phyloP scores from a whole-genome alignment of 2,797 vertebrate genomes.

The Momotus momota region DNA sequence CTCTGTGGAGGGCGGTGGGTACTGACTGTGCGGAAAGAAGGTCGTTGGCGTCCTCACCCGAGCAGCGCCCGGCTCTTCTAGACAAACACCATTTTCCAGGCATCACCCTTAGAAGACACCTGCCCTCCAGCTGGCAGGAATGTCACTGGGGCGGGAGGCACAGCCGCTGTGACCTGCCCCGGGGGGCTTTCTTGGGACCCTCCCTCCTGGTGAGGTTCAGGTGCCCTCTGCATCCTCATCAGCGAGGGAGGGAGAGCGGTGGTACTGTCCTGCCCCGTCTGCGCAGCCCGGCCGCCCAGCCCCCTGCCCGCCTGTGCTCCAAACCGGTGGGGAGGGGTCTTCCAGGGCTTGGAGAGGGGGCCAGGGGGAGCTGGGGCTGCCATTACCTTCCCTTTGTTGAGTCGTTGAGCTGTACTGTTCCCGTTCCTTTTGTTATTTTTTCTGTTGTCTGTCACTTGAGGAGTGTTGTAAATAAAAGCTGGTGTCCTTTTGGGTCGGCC shows the following conservation, averaged over 20 bases:
- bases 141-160: rapidly evolving
- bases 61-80: rapidly evolving
- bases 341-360: neutral
- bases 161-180: rapidly evolving
- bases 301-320: neutral
- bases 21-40: neutral
- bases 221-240: neutral
- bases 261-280: neutral
- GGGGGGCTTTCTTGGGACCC: neutral
- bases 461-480: conserved; percentile 77
- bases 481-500: conserved; percentile 71
- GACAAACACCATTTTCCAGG: neutral
- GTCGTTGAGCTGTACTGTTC: conserved; percentile 41
- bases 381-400: conserved; percentile 44
- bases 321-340: neutral
- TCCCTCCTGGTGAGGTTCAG: neutral
- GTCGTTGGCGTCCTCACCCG: neutral
- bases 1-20: neutral
- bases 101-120: neutral
- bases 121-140: neutral
- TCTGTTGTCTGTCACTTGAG: conserved; percentile 71
- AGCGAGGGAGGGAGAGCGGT: neutral
- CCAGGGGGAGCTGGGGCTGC: neutral
- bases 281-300: neutral
- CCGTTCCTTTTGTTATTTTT: neutral